Percentiles rank a stretch among this genome's conserved stretches.
Conservation (phyloP, 2,888 invertebrate genomes). For the Dyspetes luteomarginatus region DNA sequence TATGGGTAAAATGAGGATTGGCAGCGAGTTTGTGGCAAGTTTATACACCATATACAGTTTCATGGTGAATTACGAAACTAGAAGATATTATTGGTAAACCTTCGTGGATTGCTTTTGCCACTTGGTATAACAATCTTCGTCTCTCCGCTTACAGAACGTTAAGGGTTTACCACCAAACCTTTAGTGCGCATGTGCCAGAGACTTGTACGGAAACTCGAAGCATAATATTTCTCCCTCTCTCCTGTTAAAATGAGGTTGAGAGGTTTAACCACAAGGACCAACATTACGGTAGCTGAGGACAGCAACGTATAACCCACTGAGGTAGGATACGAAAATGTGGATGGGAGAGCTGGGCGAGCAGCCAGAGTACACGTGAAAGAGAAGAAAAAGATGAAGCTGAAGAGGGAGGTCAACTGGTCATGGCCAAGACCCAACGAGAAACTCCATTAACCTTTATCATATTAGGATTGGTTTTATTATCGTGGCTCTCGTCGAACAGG, state of each 20-base stretch:
- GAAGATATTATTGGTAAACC: constrained; percentile 8
- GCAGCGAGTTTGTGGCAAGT: neutral
- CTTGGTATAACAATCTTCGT: constrained; percentile 30
- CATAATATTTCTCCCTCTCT: neutral
- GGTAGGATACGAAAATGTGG: constrained; percentile 36
- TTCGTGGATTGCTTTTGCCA: constrained; percentile 13
- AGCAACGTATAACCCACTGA: constrained; percentile 37
- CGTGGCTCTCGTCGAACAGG: constrained; percentile 68
- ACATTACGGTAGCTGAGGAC: constrained; percentile 38
- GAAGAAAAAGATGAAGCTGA: constrained; percentile 9
- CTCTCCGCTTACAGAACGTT: neutral
- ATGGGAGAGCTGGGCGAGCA: constrained; percentile 34
- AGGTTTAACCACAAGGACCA: constrained; percentile 40
- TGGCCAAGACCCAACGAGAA: constrained; percentile 43
- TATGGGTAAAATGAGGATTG: neutral
- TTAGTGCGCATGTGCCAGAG: neutral
- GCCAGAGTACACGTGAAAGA: neutral
- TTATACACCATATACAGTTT: neutral
- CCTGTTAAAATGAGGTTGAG: constrained; percentile 14
- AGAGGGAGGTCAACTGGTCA: constrained; percentile 17
- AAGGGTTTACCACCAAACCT: constrained; percentile 22
- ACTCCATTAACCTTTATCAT: constrained; percentile 74
- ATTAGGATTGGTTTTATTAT: constrained; percentile 75
- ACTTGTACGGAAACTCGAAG: neutral
- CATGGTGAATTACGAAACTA: constrained; percentile 10